These are phyloP conservation scores for Pseudomyrmex dendroicus DNA, from an alignment of 1,140 invertebrate species.

Conservation along the genomic window DNA sequence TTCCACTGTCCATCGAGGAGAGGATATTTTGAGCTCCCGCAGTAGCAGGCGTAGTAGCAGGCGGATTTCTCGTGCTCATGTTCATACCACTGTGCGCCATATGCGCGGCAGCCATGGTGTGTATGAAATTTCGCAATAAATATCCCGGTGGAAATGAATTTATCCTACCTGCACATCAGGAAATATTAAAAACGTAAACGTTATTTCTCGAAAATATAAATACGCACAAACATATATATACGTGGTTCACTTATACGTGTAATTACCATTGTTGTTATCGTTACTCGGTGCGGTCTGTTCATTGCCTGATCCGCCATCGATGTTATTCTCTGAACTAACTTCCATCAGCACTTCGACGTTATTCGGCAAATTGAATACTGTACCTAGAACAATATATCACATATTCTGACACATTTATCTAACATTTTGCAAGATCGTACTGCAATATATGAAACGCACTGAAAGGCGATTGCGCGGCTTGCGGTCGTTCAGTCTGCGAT, in stretches of 20 bases:
- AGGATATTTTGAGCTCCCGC: slow-evolving; percentile 30
- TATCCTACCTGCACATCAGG: slow-evolving; percentile 57
- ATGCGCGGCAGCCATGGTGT: slow-evolving; percentile 84
- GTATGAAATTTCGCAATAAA: slow-evolving; percentile 87
- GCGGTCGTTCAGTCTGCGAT: slow-evolving; percentile 66
- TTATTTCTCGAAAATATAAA: background rate
- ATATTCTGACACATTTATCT: background rate
- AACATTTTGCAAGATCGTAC: background rate
- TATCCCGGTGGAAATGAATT: slow-evolving; percentile 81
- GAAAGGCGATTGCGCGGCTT: slow-evolving; percentile 72
- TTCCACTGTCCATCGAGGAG: slow-evolving; percentile 61
- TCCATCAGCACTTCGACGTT: slow-evolving; percentile 89
- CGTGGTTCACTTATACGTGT: slow-evolving; percentile 40
- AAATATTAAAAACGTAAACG: background rate
- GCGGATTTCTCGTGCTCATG: slow-evolving; percentile 45
- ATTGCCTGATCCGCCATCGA: slow-evolving; percentile 73
- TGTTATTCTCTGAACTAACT: slow-evolving; percentile 87
- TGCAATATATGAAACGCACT: slow-evolving; percentile 62
- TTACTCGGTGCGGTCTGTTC: slow-evolving; percentile 76
- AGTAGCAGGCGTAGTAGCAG: slow-evolving; percentile 58
- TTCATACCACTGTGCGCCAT: slow-evolving; percentile 71
- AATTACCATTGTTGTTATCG: slow-evolving; percentile 77
- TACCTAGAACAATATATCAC: slow-evolving; percentile 66
- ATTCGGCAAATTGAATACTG: slow-evolving; percentile 83
- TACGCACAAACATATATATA: background rate